phyloP scores from a whole-genome alignment of 2,888 invertebrate species.

The Chrysolina oricalcia region DNA sequence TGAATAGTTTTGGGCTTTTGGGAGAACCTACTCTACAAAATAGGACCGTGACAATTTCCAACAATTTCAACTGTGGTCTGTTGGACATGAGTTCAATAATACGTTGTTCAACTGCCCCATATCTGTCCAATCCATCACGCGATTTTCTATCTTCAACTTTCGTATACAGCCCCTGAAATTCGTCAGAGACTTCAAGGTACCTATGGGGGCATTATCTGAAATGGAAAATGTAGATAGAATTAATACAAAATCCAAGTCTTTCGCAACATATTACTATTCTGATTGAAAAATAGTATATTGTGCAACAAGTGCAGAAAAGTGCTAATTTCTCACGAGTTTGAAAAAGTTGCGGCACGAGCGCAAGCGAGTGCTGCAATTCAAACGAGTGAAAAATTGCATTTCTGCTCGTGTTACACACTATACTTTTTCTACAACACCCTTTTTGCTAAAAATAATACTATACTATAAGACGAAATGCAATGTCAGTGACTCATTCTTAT shows the following conservation, averaged over 20 bases:
- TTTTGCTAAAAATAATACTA: no score
- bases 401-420: no score
- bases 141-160: constrained; percentile 85
- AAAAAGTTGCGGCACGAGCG: no score
- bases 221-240: constrained; percentile 48
- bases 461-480: no score
- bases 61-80: constrained; percentile 31
- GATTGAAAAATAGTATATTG: no score
- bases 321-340: no score
- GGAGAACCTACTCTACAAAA: neutral
- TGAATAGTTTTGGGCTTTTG: neutral
- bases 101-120: constrained; percentile 89
- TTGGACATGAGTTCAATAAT: constrained; percentile 88
- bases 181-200: constrained; percentile 80
- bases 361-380: no score
- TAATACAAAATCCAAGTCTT: neutral
- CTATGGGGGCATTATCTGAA: constrained; percentile 82
- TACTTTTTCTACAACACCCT: no score
- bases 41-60: neutral
- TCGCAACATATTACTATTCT: no score
- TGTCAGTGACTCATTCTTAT: no score
- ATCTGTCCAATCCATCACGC: constrained; percentile 85
- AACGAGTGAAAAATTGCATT: no score
- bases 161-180: constrained; percentile 95
- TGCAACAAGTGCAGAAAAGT: no score